These are phyloP conservation scores for Ips typographus DNA, from an alignment of 1,140 invertebrate genomes.

Conservation along the genomic window DNA sequence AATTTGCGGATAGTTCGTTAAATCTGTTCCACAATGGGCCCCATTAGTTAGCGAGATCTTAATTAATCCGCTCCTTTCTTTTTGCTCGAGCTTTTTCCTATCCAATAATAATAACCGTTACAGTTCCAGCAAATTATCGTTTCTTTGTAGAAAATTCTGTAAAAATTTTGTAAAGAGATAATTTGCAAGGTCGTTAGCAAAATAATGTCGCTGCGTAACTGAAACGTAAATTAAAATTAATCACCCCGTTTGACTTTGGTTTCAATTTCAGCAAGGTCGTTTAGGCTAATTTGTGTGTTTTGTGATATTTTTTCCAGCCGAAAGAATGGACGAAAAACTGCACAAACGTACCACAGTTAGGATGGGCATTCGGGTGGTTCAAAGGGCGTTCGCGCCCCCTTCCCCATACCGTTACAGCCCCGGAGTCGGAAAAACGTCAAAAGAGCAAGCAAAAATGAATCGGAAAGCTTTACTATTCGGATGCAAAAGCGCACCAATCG, in stretches of 20 bases:
- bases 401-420: slow-evolving; percentile 52
- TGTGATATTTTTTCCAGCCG: slow-evolving; percentile 57
- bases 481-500: slow-evolving; percentile 43
- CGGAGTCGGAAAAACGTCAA: slow-evolving; percentile 34
- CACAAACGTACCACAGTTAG: slow-evolving; percentile 73
- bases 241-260: too few species aligned
- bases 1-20: slow-evolving; percentile 6
- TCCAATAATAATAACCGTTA: too few species aligned
- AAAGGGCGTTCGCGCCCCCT: slow-evolving; percentile 57
- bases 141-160: too few species aligned
- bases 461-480: slow-evolving; percentile 44
- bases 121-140: too few species aligned
- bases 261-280: too few species aligned
- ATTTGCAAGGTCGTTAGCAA: too few species aligned
- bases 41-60: slow-evolving; percentile 7
- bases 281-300: too few species aligned
- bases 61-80: neutral
- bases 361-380: slow-evolving; percentile 80
- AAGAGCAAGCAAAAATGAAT: slow-evolving; percentile 37
- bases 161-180: too few species aligned
- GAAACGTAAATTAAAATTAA: too few species aligned
- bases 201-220: too few species aligned
- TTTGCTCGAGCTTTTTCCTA: too few species aligned
- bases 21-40: slow-evolving; percentile 11
- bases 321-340: slow-evolving; percentile 73